Evolutionary conservation across 64 coral and sea anemone genomes (phyloP).

Genomic region (Montipora sp.): DNA sequence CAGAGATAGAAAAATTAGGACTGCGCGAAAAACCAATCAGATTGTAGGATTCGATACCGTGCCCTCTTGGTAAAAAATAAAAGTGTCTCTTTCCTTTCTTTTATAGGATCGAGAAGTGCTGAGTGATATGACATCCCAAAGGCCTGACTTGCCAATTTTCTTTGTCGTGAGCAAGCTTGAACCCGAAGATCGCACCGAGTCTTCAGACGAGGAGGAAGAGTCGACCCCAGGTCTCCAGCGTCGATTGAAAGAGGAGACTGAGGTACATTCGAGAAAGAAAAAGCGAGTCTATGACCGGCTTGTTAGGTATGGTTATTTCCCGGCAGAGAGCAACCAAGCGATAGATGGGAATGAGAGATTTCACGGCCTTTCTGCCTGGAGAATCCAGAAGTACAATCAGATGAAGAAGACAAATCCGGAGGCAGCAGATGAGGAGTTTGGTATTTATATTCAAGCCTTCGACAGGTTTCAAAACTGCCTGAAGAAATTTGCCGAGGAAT

Average conservation of each 20-base stretch:
- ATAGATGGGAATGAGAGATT: slow-evolving; percentile 46
- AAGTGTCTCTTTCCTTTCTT: background rate
- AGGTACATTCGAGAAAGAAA: slow-evolving; percentile 62
- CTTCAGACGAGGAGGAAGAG: slow-evolving; percentile 71
- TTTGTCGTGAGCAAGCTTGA: slow-evolving; percentile 66
- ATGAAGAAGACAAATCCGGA: slow-evolving; percentile 37
- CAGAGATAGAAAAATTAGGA: too few species aligned
- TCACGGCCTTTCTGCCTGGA: slow-evolving; percentile 74
- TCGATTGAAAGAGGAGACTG: background rate
- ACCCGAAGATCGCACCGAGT: slow-evolving; percentile 40
- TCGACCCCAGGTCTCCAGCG: background rate
- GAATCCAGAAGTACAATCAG: slow-evolving; percentile 19
- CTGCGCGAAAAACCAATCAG: too few species aligned
- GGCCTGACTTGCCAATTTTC: slow-evolving; percentile 45
- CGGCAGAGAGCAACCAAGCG: background rate
- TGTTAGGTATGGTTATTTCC: slow-evolving; percentile 39
- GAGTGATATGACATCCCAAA: slow-evolving; percentile 28
- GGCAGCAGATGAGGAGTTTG: slow-evolving; percentile 10
- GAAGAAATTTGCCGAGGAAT: slow-evolving; percentile 44
- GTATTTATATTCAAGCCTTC: slow-evolving; percentile 52
- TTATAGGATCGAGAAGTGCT: slow-evolving; percentile 58
- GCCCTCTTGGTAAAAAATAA: too few species aligned
- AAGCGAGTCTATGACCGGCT: slow-evolving; percentile 53
- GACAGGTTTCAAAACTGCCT: slow-evolving; percentile 53
- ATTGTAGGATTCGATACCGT: too few species aligned